These are phyloP conservation scores for Clamator glandarius DNA, from an alignment of 2,797 vertebrate genomes.

Conservation along the genomic window DNA sequence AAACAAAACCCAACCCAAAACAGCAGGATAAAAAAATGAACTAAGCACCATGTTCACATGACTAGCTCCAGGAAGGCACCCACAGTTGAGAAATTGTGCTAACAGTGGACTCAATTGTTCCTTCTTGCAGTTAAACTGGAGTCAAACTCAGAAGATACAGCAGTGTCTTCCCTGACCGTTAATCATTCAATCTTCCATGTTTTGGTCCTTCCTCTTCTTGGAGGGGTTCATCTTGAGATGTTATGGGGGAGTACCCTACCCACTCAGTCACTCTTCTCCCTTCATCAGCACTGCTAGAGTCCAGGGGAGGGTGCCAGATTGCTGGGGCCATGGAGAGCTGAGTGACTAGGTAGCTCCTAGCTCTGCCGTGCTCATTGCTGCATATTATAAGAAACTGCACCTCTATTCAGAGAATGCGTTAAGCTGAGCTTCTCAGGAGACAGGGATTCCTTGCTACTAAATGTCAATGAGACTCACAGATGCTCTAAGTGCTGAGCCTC, in stretches of 20 bases:
- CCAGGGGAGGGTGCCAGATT: not conserved
- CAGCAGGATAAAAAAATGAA: not conserved
- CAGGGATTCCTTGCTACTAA: not conserved
- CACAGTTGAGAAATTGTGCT: not conserved
- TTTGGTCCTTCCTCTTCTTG: not conserved
- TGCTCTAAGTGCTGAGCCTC: not conserved
- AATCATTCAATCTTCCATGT: not conserved
- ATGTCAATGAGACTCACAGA: not conserved
- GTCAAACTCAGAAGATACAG: not conserved
- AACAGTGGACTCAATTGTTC: not conserved
- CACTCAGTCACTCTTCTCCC: not conserved
- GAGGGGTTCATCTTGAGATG: not conserved
- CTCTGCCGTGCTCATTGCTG: not conserved
- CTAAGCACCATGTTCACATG: not conserved
- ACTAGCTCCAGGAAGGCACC: not conserved
- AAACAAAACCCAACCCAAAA: not conserved
- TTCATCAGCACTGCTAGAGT: not conserved
- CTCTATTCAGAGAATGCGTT: fast-evolving
- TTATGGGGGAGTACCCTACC: no score
- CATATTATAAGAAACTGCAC: not conserved
- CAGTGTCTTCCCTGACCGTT: not conserved
- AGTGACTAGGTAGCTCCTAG: not conserved
- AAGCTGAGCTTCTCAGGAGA: not conserved
- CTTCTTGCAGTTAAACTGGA: not conserved
- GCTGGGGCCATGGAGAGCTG: not conserved